Conservation (phyloP, 2,797 vertebrate genomes). For the Acipenser transmontanus region DNA sequence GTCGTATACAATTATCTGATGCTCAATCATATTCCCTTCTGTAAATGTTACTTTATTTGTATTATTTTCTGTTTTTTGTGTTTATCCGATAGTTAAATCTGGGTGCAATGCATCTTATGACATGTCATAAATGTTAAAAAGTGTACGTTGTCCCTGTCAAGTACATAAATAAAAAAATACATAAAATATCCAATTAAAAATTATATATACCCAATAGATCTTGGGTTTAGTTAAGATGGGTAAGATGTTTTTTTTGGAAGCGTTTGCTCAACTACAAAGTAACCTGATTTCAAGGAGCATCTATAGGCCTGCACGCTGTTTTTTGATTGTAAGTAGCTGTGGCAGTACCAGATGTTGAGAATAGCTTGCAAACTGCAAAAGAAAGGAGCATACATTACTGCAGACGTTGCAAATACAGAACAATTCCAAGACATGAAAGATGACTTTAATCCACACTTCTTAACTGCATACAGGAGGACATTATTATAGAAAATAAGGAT, state of each 20-base stretch:
- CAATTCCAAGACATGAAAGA: constrained; percentile 15
- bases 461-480: constrained; percentile 29
- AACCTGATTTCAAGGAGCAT: constrained; percentile 21
- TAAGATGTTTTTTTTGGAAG: constrained; percentile 8
- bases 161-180: too few relatives aligned
- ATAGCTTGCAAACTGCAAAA: constrained; percentile 7
- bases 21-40: too few relatives aligned
- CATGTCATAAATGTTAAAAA: too few relatives aligned
- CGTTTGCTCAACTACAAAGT: constrained; percentile 29
- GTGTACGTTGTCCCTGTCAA: too few relatives aligned
- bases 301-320: neutral
- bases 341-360: constrained; percentile 2
- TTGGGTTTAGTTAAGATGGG: neutral
- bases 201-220: too few relatives aligned
- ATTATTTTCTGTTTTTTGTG: too few relatives aligned
- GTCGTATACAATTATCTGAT: too few relatives aligned
- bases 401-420: constrained; percentile 6
- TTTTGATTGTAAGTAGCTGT: constrained; percentile 9
- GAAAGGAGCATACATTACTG: constrained; percentile 1
- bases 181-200: too few relatives aligned
- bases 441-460: constrained; percentile 15
- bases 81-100: too few relatives aligned
- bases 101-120: too few relatives aligned
- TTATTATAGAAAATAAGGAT: constrained; percentile 22
- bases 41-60: too few relatives aligned